These are phyloP conservation scores for Drosophila peninsularis DNA, from an alignment of 2,888 invertebrate genomes.

Conservation along the genomic window DNA sequence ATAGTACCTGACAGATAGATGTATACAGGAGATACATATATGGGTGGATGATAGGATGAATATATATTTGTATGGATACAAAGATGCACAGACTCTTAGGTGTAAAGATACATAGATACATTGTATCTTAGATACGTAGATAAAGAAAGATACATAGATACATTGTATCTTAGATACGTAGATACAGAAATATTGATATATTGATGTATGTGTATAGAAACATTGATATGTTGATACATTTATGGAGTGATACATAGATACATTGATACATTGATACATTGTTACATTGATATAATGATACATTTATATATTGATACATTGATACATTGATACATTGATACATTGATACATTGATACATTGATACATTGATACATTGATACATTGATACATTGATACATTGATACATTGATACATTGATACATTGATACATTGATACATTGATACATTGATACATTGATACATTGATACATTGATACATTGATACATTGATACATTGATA, in stretches of 20 bases:
- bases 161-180: not conserved
- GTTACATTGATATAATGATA: not conserved
- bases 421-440: not conserved
- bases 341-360: not conserved
- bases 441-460: not conserved
- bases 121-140: not conserved
- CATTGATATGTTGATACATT: too few species aligned
- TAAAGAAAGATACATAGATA: not conserved
- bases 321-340: not conserved
- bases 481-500: not conserved
- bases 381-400: not conserved
- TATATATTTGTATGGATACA: not conserved
- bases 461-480: not conserved
- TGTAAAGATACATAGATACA: not conserved
- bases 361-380: not conserved
- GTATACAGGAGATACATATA: conserved; percentile 2
- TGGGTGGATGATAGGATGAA: not conserved
- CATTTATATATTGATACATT: not conserved
- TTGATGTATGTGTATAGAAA: not conserved
- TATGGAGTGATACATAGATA: too few species aligned
- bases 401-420: too few species aligned
- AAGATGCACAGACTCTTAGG: not conserved
- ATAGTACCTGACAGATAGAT: not conserved
- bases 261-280: conserved; percentile 1
- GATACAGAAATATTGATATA: not conserved